Base-by-base conservation (phyloP, 2,888 invertebrate genomes). In the Camptogramma bilineatum region DNA sequence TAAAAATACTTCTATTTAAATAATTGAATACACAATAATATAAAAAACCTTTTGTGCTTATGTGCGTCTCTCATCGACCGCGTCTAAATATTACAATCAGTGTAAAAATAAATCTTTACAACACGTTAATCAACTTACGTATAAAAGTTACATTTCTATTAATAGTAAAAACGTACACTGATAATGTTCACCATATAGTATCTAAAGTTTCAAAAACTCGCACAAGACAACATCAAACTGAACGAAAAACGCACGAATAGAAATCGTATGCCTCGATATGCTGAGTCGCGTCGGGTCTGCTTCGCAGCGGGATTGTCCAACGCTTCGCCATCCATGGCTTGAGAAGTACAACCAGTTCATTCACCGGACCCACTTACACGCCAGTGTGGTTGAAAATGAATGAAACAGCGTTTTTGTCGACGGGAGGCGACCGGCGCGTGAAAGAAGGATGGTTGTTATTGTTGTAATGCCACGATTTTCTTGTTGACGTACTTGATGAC, bases 391-490 rank as follows among this genome's bases (percentile, higher is more conserved):
- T 96, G 88, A 95, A 95, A 64, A 95, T 95, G 75, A 93, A 93
- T 8, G 93, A 93, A 13, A 93, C 93, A 3, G 91, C 91, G 65
- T 91, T 90, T 76, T 93, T 92, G 67, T 93, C 93, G 39, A 89
- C 87, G 0, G 93, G 94, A 64, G 88, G 94, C 54, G 93, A 94
- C 66, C 94, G 80, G 50, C 94, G 88, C 85, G 94, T 89, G 91
- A 94, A 91, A 87, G 94, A 94, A 83, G 93, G 87, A 90, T 91
- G 93, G 85, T 94, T 94, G 81, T 96, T 96, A 54, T 92, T 92
- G 76, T 97, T 96, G 86, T 97, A 97, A 82, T 97, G 97, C 73
- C 97, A 97, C 16, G 97, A 97, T 81, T 97, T 97, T 73, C 97
- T 94, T 82, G 97, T 97, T 75, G 97, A 96, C 0, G 97, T 97